Evolutionary conservation across 2,113 vertebrate genomes (phyloP), one percentile per base, ranked within the genome.

Genomic region (Corvus cornix): DNA sequence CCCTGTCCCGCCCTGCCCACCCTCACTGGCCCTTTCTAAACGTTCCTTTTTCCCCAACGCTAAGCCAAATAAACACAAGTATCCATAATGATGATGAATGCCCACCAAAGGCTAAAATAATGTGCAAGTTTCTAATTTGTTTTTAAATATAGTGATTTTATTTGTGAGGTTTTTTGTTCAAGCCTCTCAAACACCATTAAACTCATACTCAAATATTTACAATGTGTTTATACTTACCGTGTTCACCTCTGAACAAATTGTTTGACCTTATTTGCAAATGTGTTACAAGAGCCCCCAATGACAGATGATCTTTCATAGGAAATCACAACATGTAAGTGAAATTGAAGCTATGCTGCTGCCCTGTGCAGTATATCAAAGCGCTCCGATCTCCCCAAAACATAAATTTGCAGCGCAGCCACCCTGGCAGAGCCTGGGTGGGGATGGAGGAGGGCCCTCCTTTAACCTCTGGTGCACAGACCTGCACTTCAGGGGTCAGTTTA

Each of bases 201-300:
- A 96, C 94, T 96, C 96, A 97, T 97, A 96, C 96, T 97, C 95
- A 97, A 97, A 97, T 97, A 97, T 97, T 97, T 97, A 97, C 96
- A 95, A 49, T 31, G 56, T 97, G 94, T 96, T 97, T 97, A 96
- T 97, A 96, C 94, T 97, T 88, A 96, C 94, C 15, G 67, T 84
- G 94, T 93, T 95, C 96, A 96, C 96, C 96, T 95, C 92, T 91
- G 96, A 96, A 96, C 95, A 95, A 96, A 97, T 96, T 97, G 96
- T 97, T 97, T 97, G 97, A 97, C 97, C 97, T 97, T 96, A 96
- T 97, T 97, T 97, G 96, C 97, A 93, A 97, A 97, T 95, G 96
- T 96, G 94, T 97, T 95, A 84, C 78, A 33, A 94, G 94, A 94
- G 82, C 94, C 69, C 87, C 37, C 84, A 58, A 75, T 96, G 97